Evolutionary conservation across 2,888 invertebrate genomes (phyloP).

Genomic region (Cerceris rybyensis): DNA sequence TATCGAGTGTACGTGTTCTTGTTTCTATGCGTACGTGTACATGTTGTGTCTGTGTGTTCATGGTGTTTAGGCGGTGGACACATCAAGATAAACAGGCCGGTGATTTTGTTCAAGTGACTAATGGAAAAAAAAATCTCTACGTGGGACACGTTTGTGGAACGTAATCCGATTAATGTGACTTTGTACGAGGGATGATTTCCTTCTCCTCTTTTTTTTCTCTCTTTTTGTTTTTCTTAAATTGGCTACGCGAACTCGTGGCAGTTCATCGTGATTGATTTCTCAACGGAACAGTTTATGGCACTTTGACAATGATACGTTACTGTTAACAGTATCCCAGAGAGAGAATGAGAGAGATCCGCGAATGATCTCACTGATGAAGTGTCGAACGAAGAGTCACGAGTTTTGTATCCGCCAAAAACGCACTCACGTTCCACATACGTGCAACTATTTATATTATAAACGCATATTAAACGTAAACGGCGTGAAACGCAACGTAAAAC

Average conservation of each 20-base stretch:
- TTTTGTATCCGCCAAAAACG: not conserved
- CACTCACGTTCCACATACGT: slow-evolving; percentile 53
- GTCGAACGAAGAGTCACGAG: slow-evolving; percentile 3
- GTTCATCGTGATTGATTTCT: slow-evolving; percentile 21
- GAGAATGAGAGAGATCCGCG: not conserved
- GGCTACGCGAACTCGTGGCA: not conserved
- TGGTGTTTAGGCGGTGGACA: not conserved
- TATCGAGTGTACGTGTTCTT: slow-evolving; percentile 13
- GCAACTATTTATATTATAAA: slow-evolving; percentile 31
- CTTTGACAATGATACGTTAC: slow-evolving; percentile 18
- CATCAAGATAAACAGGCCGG: slow-evolving; percentile 40
- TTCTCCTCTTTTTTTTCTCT: no score
- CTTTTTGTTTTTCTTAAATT: no score
- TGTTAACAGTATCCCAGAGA: no score
- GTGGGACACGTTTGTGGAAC: slow-evolving; percentile 50
- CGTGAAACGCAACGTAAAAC: slow-evolving; percentile 61
- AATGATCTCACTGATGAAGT: not conserved
- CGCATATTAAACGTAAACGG: slow-evolving; percentile 35
- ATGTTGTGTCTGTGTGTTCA: no score
- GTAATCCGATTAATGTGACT: slow-evolving; percentile 18
- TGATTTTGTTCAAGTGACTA: slow-evolving; percentile 39
- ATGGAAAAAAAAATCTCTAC: slow-evolving; percentile 48
- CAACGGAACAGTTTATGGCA: slow-evolving; percentile 45
- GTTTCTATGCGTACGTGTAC: slow-evolving; percentile 7
- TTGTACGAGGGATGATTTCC: not conserved